Evolutionary conservation across 2,113 vertebrate genomes (phyloP).

Genomic region (Nestor notabilis): DNA sequence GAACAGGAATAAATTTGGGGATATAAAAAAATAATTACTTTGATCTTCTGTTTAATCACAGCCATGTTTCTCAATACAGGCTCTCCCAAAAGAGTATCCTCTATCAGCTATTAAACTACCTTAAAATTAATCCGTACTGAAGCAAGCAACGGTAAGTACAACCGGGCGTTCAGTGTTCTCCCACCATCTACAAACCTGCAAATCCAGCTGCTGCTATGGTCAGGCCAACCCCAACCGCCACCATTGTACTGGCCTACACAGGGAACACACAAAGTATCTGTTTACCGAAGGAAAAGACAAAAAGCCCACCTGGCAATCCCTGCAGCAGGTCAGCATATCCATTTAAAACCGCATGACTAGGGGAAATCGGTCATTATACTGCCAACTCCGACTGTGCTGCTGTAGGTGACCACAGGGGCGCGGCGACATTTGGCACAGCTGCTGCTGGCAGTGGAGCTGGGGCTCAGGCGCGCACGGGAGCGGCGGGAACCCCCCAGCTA

Average conservation of each 20-base stretch:
- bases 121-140: rapidly evolving
- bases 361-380: rapidly evolving
- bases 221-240: constrained; percentile 90
- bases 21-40: rapidly evolving
- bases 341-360: rapidly evolving
- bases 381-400: rapidly evolving
- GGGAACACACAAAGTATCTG: neutral
- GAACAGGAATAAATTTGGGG: neutral
- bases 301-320: rapidly evolving
- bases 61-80: neutral
- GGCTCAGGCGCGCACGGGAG: too few relatives aligned
- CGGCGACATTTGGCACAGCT: neutral
- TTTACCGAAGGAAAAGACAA: neutral
- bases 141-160: too few relatives aligned
- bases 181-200: constrained; percentile 81
- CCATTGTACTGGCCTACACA: constrained; percentile 84
- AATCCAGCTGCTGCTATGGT: constrained; percentile 92
- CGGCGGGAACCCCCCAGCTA: neutral
- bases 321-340: rapidly evolving
- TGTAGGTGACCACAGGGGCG: neutral
- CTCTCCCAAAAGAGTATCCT: neutral
- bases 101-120: neutral
- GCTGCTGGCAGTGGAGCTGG: neutral
- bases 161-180: rapidly evolving
- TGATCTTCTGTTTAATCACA: neutral